These are phyloP conservation scores for Irena cyanogastra DNA, from an alignment of 2,113 vertebrate genomes.

Conservation along the genomic window DNA sequence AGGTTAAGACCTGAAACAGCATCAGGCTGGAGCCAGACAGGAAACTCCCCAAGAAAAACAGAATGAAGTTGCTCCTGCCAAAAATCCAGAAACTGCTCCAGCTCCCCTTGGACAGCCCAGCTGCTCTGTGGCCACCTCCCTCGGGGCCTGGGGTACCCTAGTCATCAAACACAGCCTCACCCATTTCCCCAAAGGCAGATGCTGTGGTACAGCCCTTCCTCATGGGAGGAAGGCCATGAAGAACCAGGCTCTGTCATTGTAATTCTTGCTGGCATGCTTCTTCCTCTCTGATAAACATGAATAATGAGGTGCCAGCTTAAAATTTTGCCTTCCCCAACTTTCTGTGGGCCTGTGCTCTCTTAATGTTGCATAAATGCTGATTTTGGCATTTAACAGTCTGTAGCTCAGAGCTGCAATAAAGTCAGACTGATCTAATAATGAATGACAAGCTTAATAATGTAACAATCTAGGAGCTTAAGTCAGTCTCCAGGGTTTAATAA, in stretches of 20 bases:
- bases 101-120: neutral
- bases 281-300: neutral
- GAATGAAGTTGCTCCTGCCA: neutral
- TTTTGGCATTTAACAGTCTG: constrained; percentile 9
- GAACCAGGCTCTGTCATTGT: neutral
- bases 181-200: neutral
- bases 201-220: neutral
- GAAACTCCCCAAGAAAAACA: neutral
- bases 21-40: neutral
- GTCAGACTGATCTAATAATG: constrained; percentile 28
- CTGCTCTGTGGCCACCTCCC: neutral
- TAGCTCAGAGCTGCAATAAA: constrained; percentile 20
- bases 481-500: constrained; percentile 41
- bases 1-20: neutral
- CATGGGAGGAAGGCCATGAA: neutral
- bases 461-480: constrained; percentile 10
- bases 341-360: neutral
- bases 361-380: neutral
- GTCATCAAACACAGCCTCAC: neutral
- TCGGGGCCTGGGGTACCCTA: neutral
- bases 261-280: neutral
- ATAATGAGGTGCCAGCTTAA: neutral
- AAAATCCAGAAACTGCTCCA: neutral
- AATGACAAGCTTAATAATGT: constrained; percentile 46
- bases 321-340: neutral